Percentiles rank a stretch among this genome's conserved stretches.
Evolutionary conservation across 2,797 vertebrate genomes (phyloP).

Genomic region (Smutsia gigantea): DNA sequence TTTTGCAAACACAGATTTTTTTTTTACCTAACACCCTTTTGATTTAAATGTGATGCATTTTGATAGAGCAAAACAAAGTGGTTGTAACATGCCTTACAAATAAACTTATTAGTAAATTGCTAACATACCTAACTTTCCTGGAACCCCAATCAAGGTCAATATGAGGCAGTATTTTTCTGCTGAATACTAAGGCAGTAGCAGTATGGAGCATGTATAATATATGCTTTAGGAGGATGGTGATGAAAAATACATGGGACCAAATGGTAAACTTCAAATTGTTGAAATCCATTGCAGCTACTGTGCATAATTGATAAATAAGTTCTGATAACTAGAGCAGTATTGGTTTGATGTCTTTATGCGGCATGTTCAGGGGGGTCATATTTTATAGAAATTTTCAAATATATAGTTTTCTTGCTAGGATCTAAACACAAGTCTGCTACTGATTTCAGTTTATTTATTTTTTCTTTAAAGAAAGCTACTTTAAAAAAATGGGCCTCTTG

Average conservation of each 20-base stretch:
- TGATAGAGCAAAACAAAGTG: conserved; percentile 54
- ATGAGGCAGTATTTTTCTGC: conserved; percentile 38
- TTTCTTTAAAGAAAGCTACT: background rate
- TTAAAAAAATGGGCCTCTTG: background rate
- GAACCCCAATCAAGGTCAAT: conserved; percentile 38
- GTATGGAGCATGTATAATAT: conserved; percentile 52
- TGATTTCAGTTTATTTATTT: background rate
- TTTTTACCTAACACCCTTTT: conserved; percentile 48
- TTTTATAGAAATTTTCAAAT: conserved; percentile 34
- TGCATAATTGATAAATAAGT: conserved; percentile 71
- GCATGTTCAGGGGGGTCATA: background rate
- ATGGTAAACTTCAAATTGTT: conserved; percentile 31
- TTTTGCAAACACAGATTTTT: background rate
- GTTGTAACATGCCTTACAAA: conserved; percentile 53
- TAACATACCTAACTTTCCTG: conserved; percentile 50
- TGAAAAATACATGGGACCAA: conserved; percentile 73
- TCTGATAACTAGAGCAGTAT: conserved; percentile 47
- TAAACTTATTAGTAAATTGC: conserved; percentile 58
- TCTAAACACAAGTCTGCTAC: background rate
- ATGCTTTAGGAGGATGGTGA: background rate
- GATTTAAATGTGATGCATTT: conserved; percentile 37
- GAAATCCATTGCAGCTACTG: conserved; percentile 54
- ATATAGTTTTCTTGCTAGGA: background rate
- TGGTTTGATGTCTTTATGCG: background rate
- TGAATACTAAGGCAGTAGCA: conserved; percentile 34